Evolutionary conservation across 2,797 vertebrate genomes (phyloP).

Genomic region (Botia kubotai): DNA sequence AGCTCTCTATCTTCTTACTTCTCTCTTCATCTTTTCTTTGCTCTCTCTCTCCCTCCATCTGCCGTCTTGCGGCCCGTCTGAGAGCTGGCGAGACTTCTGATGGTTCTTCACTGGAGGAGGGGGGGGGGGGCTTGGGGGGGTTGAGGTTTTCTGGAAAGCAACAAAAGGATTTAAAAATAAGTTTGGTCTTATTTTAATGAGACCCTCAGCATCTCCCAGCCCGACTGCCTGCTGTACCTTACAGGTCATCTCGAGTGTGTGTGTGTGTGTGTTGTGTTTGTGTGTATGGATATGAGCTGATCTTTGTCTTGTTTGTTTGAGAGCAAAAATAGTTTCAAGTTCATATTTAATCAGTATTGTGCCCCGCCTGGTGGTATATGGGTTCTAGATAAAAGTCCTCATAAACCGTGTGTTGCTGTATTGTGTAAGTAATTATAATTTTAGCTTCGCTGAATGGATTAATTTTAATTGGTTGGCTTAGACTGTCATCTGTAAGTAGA

Average conservation of each 20-base stretch:
- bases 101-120: conserved; percentile 47
- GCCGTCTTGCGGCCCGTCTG: conserved; percentile 52
- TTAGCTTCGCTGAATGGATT: conserved; percentile 31
- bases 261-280: neutral
- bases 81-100: conserved; percentile 50
- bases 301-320: neutral
- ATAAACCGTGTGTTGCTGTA: neutral
- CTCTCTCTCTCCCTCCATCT: conserved; percentile 56
- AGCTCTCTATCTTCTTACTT: conserved; percentile 41
- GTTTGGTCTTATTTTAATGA: conserved; percentile 56
- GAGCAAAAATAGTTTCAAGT: neutral
- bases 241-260: conserved; percentile 1
- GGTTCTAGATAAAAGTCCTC: conserved; percentile 35
- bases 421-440: conserved; percentile 31
- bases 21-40: conserved; percentile 49
- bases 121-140: no score
- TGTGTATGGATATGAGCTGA: neutral
- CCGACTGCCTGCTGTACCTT: conserved; percentile 12
- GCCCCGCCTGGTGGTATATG: neutral
- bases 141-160: conserved; percentile 66
- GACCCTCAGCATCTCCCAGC: conserved; percentile 29
- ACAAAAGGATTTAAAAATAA: conserved; percentile 68
- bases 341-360: conserved; percentile 21
- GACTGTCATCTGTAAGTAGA: conserved; percentile 31
- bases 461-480: conserved; percentile 45